phyloP scores from a whole-genome alignment of 1,140 invertebrate species.

The Aricia agestis region DNA sequence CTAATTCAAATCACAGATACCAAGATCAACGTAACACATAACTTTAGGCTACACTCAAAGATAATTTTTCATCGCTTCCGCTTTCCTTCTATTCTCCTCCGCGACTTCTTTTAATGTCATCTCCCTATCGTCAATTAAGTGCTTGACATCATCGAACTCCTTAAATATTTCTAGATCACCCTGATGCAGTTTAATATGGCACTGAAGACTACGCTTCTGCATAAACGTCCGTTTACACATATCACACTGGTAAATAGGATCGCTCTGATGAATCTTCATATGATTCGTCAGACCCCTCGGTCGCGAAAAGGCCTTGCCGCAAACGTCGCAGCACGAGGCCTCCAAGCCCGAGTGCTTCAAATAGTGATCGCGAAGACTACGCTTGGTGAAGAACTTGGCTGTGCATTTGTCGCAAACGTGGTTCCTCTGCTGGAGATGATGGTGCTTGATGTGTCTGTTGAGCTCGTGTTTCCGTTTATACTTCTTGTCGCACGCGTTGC shows the following conservation, averaged over 20 bases:
- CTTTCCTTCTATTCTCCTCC: slow-evolving; percentile 54
- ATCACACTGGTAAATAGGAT: slow-evolving; percentile 78
- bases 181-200: slow-evolving; percentile 75
- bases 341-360: slow-evolving; percentile 57
- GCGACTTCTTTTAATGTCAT: slow-evolving; percentile 65
- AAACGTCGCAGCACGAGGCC: slow-evolving; percentile 82
- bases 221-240: slow-evolving; percentile 80
- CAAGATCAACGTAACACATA: no score
- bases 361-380: slow-evolving; percentile 65
- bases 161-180: slow-evolving; percentile 69
- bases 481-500: slow-evolving; percentile 70
- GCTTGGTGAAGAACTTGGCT: slow-evolving; percentile 66
- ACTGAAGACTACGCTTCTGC: slow-evolving; percentile 70
- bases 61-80: slow-evolving; percentile 36
- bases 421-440: slow-evolving; percentile 68
- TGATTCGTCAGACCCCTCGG: slow-evolving; percentile 90
- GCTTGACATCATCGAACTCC: slow-evolving; percentile 68
- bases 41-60: no score
- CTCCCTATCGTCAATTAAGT: slow-evolving; percentile 62
- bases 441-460: slow-evolving; percentile 65
- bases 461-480: slow-evolving; percentile 68
- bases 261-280: slow-evolving; percentile 76
- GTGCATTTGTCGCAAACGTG: slow-evolving; percentile 70
- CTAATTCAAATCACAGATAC: not conserved
- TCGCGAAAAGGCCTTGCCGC: slow-evolving; percentile 81